Evolutionary conservation across 2,888 invertebrate genomes (phyloP).

Genomic region (Eremobia ochroleuca): DNA sequence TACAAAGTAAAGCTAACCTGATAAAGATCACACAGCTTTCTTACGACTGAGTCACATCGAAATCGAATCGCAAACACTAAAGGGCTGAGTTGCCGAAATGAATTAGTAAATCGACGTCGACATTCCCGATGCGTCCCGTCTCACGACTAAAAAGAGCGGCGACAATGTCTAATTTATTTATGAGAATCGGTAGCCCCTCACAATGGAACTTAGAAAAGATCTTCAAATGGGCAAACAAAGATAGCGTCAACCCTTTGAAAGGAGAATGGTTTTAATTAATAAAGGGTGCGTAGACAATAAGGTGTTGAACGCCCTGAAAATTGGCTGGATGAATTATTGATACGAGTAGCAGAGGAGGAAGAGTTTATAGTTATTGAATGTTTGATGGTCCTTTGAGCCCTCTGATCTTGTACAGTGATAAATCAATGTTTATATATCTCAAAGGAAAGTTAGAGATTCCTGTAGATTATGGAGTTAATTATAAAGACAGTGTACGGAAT

Average conservation of each 20-base stretch:
- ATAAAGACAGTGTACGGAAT: slow-evolving; percentile 11
- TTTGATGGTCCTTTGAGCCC: slow-evolving; percentile 44
- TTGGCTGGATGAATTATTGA: slow-evolving; percentile 70
- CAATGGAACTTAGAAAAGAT: slow-evolving; percentile 81
- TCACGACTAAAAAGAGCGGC: slow-evolving; percentile 82
- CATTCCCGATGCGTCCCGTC: slow-evolving; percentile 83
- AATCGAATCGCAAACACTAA: slow-evolving; percentile 74
- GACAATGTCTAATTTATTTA: slow-evolving; percentile 87
- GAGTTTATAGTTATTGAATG: slow-evolving; percentile 54
- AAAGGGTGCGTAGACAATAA: slow-evolving; percentile 66
- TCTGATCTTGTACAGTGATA: slow-evolving; percentile 32
- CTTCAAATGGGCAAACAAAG: slow-evolving; percentile 75
- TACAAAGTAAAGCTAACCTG: background rate
- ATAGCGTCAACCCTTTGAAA: slow-evolving; percentile 74
- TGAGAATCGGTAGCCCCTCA: slow-evolving; percentile 82
- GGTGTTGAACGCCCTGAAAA: slow-evolving; percentile 63
- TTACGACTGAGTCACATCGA: slow-evolving; percentile 26
- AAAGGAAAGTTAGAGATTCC: slow-evolving; percentile 15
- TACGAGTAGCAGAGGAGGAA: slow-evolving; percentile 48
- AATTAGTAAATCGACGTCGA: slow-evolving; percentile 88
- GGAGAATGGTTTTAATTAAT: slow-evolving; percentile 71
- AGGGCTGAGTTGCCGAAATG: slow-evolving; percentile 81
- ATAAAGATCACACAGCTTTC: background rate
- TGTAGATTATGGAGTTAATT: slow-evolving; percentile 31
- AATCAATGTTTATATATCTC: slow-evolving; percentile 34